Base-by-base conservation (phyloP, 2,113 vertebrate species). In the Sinocyclocheilus rhinocerous region DNA sequence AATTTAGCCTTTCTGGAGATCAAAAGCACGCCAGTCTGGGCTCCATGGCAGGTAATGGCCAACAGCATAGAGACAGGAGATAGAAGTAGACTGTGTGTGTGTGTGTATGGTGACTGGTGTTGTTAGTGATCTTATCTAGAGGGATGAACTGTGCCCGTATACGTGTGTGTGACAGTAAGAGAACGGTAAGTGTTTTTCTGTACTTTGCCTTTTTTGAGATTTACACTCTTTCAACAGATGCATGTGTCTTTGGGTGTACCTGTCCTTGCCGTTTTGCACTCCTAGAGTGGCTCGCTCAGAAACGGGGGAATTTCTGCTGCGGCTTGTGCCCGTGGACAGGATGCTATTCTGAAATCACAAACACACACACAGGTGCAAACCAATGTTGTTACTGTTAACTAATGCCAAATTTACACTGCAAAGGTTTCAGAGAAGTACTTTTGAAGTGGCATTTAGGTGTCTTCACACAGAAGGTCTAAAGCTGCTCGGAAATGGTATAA, bases 271-370 rank as follows among this genome's bases (percentile, higher is more conserved):
- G 70, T 88, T 89, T 33, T 81, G 16, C 75, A 81, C 87, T 84
- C 95, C 96, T 11, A 96, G 91, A 57, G 95, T 95, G 87, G 95
- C 90, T 84, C 96, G 94, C 87, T 98, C 97, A 45, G 95, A 90
- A 88, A 97, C 92, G 0, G 97, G 97, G 22, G 97, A 98, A 88
- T 96, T 97, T 86, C 97, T 95, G 93, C 96, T 97, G 89, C 96
- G 95, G 76, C 95, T 95, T 57, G 96, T 97, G 90, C 96, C 95
- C 69, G 96, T 97, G 87, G 97, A 97, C 89, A 97, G 94, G 93
- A 97, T 95, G 65, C 96, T 97, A 92, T 97, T 97, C 97, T 98
- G 95, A 87, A 92, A 36, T 83, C 29, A 39, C 57, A 33, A 18
- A 81, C 90, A 94, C 78, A 94, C 93, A 94, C 93, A 22, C 36